These are phyloP conservation scores for Luscinia luscinia DNA, from an alignment of 2,797 vertebrate genomes.

Conservation along the genomic window DNA sequence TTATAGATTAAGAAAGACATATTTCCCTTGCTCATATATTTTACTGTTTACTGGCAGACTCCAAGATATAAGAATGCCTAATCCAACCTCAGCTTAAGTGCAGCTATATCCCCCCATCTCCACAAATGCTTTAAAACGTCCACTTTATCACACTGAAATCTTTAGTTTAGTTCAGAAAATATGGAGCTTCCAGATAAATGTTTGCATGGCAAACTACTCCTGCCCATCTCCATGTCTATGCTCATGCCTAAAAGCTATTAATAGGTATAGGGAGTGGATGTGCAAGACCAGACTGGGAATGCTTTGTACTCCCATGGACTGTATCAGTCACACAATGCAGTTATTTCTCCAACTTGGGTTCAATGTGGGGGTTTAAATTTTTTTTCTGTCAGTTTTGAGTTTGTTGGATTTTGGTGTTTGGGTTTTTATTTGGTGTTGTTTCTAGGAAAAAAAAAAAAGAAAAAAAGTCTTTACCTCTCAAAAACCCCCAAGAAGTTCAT, in stretches of 20 bases:
- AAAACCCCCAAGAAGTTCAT: not conserved
- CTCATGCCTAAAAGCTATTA: not conserved
- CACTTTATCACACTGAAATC: not conserved
- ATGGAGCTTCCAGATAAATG: not conserved
- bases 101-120: not conserved
- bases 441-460: not conserved
- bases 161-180: not conserved
- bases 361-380: rapidly evolving
- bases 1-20: not conserved
- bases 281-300: not conserved
- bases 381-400: not conserved
- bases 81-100: not conserved
- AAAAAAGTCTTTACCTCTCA: not conserved
- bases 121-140: not conserved
- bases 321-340: not conserved
- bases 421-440: not conserved
- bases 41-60: not conserved
- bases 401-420: not conserved
- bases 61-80: not conserved
- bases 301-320: not conserved
- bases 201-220: not conserved
- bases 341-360: not conserved
- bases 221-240: not conserved
- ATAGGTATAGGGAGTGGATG: not conserved
- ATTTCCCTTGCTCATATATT: not conserved